Conservation (phyloP, 2,113 vertebrate genomes). For the Vicugna pacos region DNA sequence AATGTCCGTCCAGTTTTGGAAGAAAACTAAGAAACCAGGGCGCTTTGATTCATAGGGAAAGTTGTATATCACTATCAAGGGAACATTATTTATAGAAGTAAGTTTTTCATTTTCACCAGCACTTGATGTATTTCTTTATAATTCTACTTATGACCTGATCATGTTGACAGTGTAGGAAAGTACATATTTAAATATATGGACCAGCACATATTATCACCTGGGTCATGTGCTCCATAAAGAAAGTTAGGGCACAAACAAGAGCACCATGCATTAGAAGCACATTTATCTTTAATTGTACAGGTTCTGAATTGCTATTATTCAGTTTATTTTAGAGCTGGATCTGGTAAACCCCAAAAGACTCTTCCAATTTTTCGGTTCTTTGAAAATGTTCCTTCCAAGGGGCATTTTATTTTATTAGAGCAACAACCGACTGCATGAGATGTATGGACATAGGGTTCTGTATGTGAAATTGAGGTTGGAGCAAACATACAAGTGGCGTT, state of each 20-base stretch:
- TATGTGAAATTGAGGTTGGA: not conserved
- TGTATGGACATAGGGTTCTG: not conserved
- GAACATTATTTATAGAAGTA: not conserved
- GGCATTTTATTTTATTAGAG: conserved; percentile 22
- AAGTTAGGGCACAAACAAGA: not conserved
- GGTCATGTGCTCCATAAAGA: not conserved
- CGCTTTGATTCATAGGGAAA: not conserved
- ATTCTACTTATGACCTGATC: not conserved
- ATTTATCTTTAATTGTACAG: not conserved
- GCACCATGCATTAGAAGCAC: not conserved
- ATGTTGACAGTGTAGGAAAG: not conserved
- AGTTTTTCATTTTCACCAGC: not conserved
- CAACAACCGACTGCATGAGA: not conserved
- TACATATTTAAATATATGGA: not conserved
- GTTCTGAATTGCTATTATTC: not conserved
- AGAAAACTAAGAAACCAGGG: not conserved
- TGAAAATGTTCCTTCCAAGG: not conserved
- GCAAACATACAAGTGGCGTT: not conserved
- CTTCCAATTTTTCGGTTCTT: not conserved
- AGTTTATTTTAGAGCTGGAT: not conserved
- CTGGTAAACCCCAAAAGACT: not conserved
- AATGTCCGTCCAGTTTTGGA: not conserved
- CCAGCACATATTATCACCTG: not conserved
- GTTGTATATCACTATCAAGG: conserved; percentile 1
- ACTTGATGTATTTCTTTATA: not conserved